Conservation (phyloP, 2,888 invertebrate species). For the Drosophila kuntzei region DNA sequence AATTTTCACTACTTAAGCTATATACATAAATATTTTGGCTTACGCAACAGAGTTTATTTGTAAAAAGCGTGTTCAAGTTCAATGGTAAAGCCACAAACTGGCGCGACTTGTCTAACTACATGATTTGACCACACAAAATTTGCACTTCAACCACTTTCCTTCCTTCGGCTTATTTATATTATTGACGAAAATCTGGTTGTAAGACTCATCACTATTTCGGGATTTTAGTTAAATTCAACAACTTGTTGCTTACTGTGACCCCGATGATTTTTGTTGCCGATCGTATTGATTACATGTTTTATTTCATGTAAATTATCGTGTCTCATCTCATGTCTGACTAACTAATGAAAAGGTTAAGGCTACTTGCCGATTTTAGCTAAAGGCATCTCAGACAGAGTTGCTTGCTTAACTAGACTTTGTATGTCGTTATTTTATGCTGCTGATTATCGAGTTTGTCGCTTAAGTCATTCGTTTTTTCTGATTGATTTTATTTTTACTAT, state of each 20-base stretch:
- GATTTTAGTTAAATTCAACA: slow-evolving; percentile 6
- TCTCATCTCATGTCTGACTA: slow-evolving; percentile 26
- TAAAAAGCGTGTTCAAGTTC: slow-evolving; percentile 65
- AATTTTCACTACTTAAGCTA: neutral
- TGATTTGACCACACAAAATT: slow-evolving; percentile 5
- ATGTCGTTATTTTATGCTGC: neutral
- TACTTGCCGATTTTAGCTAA: slow-evolving; percentile 26
- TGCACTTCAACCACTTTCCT: slow-evolving; percentile 40
- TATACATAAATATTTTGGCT: neutral
- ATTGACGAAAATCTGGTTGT: slow-evolving; percentile 12
- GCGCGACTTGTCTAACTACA: slow-evolving; percentile 26
- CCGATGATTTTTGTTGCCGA: slow-evolving; percentile 24
- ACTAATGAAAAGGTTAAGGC: slow-evolving; percentile 58
- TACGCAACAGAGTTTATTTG: slow-evolving; percentile 17
- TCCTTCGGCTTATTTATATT: slow-evolving; percentile 4
- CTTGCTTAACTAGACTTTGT: neutral
- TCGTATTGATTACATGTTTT: slow-evolving; percentile 37
- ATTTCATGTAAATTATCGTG: slow-evolving; percentile 48
- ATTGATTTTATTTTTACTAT: neutral
- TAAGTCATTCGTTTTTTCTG: slow-evolving; percentile 21
- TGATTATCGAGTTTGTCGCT: slow-evolving; percentile 23
- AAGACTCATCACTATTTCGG: neutral
- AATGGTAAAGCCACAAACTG: slow-evolving; percentile 43
- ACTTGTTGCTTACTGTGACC: slow-evolving; percentile 41
- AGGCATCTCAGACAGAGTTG: slow-evolving; percentile 26